phyloP scores from a whole-genome alignment of 2,797 vertebrate species.

The Ctenopoma multispine region DNA sequence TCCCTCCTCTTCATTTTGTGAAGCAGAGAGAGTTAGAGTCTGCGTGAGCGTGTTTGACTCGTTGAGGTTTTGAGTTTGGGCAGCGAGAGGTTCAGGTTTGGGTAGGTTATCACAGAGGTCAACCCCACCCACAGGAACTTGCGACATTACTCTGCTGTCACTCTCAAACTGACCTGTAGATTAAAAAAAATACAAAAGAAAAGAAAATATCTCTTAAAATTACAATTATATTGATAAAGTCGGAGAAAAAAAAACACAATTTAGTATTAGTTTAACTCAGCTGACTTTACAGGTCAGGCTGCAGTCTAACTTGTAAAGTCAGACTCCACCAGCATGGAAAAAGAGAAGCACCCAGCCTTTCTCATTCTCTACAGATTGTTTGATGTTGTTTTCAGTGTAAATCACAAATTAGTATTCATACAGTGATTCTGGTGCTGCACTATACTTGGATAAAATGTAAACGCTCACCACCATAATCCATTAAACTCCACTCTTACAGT shows the following conservation, averaged over 20 bases:
- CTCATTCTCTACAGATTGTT: neutral
- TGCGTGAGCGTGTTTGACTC: slow-evolving; percentile 37
- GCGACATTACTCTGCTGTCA: slow-evolving; percentile 66
- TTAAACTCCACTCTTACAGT: slow-evolving; percentile 51
- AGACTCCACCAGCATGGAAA: neutral
- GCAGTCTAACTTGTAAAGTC: no score
- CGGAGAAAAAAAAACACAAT: slow-evolving; percentile 1
- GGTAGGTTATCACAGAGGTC: slow-evolving; percentile 68
- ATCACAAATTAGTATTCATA: neutral
- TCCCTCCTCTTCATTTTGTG: slow-evolving; percentile 46
- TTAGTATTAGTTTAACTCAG: neutral
- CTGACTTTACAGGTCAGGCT: slow-evolving; percentile 2
- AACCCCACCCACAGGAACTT: slow-evolving; percentile 26
- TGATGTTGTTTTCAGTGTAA: neutral
- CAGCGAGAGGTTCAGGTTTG: slow-evolving; percentile 42
- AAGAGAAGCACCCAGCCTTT: neutral
- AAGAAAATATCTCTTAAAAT: neutral
- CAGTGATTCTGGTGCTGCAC: neutral
- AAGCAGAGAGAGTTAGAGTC: slow-evolving; percentile 32
- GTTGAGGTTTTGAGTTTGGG: slow-evolving; percentile 71
- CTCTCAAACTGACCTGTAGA: slow-evolving; percentile 70
- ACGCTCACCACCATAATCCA: slow-evolving; percentile 77
- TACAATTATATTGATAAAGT: neutral
- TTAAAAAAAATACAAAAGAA: neutral
- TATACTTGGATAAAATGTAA: neutral